Percentiles rank a stretch among this genome's conserved stretches.
Evolutionary conservation across 2,113 vertebrate genomes (phyloP).

Genomic region (Fregetta grallaria): DNA sequence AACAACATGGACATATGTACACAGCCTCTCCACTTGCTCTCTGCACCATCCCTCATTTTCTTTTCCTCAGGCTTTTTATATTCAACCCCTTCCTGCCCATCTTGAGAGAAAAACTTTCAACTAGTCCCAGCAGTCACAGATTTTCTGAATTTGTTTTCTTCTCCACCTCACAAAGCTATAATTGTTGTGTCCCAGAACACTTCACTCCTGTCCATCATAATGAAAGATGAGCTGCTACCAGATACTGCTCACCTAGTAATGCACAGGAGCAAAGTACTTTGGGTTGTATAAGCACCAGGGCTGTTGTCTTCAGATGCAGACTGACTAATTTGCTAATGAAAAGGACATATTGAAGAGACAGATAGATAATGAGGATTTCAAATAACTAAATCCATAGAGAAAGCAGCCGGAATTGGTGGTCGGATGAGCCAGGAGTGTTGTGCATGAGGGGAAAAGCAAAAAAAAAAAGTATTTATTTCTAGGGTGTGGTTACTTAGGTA

Average conservation of each 20-base stretch:
- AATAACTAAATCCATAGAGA: background rate
- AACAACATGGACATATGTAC: rapidly evolving
- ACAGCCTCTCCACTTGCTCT: background rate
- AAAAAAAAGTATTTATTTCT: background rate
- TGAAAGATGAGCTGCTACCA: background rate
- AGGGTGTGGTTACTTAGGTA: background rate
- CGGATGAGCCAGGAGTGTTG: background rate
- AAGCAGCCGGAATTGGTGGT: background rate
- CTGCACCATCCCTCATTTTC: background rate
- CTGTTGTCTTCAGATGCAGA: background rate
- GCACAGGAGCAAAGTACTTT: background rate
- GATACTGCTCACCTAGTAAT: background rate
- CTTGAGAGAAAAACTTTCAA: background rate
- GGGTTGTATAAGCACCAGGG: background rate
- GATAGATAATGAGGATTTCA: background rate
- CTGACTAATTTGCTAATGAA: background rate
- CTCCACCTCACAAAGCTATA: background rate
- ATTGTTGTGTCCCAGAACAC: background rate
- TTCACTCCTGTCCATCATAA: background rate
- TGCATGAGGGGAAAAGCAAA: background rate
- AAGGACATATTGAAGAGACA: background rate
- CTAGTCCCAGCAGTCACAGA: background rate
- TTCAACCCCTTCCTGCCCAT: background rate
- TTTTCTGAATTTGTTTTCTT: background rate
- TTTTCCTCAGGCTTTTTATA: background rate